These are phyloP conservation scores for Elachura formosa DNA, from an alignment of 2,113 vertebrate species.

Conservation along the genomic window DNA sequence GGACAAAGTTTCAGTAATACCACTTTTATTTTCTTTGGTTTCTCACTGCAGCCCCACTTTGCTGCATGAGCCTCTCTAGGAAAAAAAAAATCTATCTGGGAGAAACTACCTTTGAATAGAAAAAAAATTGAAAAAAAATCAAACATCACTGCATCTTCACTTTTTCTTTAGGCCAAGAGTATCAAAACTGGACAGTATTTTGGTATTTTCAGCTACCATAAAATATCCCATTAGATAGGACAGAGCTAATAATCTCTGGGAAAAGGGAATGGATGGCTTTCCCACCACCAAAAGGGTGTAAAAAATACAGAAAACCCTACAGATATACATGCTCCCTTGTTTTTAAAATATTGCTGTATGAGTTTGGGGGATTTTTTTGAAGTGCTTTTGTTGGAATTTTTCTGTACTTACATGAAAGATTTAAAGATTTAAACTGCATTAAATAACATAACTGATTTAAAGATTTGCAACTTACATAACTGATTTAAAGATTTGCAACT, in stretches of 20 bases:
- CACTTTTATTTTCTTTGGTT: background rate
- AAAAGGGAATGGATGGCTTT: background rate
- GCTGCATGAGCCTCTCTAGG: background rate
- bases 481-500: background rate
- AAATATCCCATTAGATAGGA: background rate
- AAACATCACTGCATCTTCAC: background rate
- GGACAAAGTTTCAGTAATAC: background rate
- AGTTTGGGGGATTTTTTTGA: background rate
- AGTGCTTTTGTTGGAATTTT: background rate
- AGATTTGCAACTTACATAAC: background rate
- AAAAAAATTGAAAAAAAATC: background rate
- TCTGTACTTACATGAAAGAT: background rate
- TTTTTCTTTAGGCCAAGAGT: background rate
- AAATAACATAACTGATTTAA: too few relatives aligned
- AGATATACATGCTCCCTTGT: fast-evolving
- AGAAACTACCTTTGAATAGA: background rate
- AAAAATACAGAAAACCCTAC: background rate
- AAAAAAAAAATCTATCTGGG: too few relatives aligned
- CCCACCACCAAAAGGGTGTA: background rate
- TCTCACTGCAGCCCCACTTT: background rate
- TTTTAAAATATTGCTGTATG: background rate
- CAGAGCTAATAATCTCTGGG: background rate
- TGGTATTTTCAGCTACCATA: background rate
- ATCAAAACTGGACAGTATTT: background rate
- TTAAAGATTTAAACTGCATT: too few relatives aligned